Base-by-base conservation (phyloP, 2,797 vertebrate genomes). In the Molossus molossus region DNA sequence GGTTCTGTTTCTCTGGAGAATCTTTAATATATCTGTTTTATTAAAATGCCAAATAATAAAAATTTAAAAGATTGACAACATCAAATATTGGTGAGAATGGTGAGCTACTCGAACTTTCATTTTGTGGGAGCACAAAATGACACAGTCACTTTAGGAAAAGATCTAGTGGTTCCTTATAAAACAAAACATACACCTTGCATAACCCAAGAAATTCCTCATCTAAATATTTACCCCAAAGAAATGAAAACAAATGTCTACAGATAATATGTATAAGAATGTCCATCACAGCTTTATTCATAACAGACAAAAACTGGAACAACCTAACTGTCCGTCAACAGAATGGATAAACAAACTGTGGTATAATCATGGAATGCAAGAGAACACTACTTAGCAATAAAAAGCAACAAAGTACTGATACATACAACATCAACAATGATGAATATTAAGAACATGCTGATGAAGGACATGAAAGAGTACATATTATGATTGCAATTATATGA, bases 21-120 rank as follows among this genome's bases (percentile, higher is more conserved):
- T 9, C 13, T 29, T 29, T 69, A 92, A 92, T 29, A 88, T 1
- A 86, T 57, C 33, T 88, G 23, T 82, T 81, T 81, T 33, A 69
- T 60, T 88, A 92, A 92, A 90, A 84, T 91, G 65, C 45, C 48
- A 92, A 88, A 92, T 27, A 92, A 87, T 77, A 87, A 88, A 91
- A 83, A 72, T 70, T 55, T 64, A 58, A 94, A 91, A 83, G 23
- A 45, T 3, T 55, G 37, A 82, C n/a, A 95, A 70, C 20, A 90
- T 15, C 50, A 83, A 70, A 87, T 62, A 69, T 69, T 65, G 70
- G 60, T 76, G 87, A 92, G 50, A 25, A 84, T 62, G 14, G 15
- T 23, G 50, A 94, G 45, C 75, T 91, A 88, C n/a, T 33, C 2
- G 57, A 92, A 93, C 23, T 55, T n/a, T 72, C n/a, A 48, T 14